Base-by-base conservation (phyloP, 1,140 invertebrate species). In the Drosophila sucinea region DNA sequence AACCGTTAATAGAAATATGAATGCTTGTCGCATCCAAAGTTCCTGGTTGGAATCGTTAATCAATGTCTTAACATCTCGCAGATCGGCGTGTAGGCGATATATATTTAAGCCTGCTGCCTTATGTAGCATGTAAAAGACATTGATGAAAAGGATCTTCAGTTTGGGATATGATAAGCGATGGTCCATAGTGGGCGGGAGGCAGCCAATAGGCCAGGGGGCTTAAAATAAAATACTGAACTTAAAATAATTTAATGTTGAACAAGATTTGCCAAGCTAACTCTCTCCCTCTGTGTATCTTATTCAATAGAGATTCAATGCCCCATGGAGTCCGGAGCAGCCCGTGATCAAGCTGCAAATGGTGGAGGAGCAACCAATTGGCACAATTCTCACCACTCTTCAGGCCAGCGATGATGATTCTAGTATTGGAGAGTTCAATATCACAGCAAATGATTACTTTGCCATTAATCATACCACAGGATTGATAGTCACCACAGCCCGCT, bases 351-450 rank as follows among this genome's bases (percentile, higher is more conserved):
- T 95, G 83, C 95, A 95, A 73, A 94, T 98, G 70, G 93, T 95
- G 58, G 97, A 98, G 93, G 97, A 98, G 92, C 96, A 96, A 78
- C 96, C 97, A 0, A 92, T 95, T 8, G 96, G 96, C 29, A 96
- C 96, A 0, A 94, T 97, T 30, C 94, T 98, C 1, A 94, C 95
- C 5, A 97, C 95, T 5, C 96, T 97, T 68, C 94, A 95, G 25
- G 97, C 97, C 11, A 95, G 94, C 4, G 97, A 99, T 92, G 93
- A 94, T 38, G 97, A 98, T 78, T 97, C 96, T 0, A 96, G 96
- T 63, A 96, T 97, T 73, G 94, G 95, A 10, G 94, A 95, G 69
- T 97, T 97, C 79, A 86, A 79, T 17, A 91, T 92, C 1, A 79
- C 77, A 4, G 54, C 47, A 1, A 96, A 94, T 87, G 94, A 95